Conservation (phyloP, 2,888 invertebrate species). For the Tachina grossa region DNA sequence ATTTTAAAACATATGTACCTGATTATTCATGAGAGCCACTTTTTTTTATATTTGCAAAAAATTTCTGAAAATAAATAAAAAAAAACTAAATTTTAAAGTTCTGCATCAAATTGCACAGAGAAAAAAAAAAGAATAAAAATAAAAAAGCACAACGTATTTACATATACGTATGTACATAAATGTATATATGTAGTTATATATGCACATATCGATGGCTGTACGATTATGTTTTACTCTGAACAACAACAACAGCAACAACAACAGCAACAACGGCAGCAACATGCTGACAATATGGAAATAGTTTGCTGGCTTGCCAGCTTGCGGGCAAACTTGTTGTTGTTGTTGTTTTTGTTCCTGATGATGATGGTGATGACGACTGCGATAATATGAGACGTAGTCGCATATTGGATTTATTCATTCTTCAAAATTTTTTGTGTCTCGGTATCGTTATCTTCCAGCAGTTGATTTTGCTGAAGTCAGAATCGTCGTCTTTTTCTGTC, state of each 20-base stretch:
- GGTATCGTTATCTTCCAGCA: conserved; percentile 20
- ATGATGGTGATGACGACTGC: conserved; percentile 19
- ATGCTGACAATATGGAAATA: conserved; percentile 60
- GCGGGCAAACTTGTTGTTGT: conserved; percentile 34
- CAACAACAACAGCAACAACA: conserved; percentile 17
- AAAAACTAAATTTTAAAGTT: conserved; percentile 12
- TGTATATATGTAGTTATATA: no score
- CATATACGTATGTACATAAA: neutral
- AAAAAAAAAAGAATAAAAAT: conserved; percentile 23
- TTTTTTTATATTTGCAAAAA: neutral
- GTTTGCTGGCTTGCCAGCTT: conserved; percentile 26
- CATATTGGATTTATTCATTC: conserved; percentile 13
- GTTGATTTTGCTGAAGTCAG: conserved; percentile 12
- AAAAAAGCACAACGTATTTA: conserved; percentile 18
- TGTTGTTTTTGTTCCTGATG: conserved; percentile 19
- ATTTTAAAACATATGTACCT: no score
- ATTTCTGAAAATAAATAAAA: conserved; percentile 5
- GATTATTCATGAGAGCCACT: neutral
- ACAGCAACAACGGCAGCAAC: conserved; percentile 9
- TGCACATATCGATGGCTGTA: neutral
- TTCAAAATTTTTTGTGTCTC: conserved; percentile 27
- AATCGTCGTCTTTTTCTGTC: neutral
- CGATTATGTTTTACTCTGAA: neutral
- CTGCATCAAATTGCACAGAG: conserved; percentile 32
- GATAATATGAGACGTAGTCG: conserved; percentile 41